These are phyloP conservation scores for Dysidea cf. avara DNA, from an alignment of 37 sponge, comb jelly and placozoan species.

Conservation along the genomic window DNA sequence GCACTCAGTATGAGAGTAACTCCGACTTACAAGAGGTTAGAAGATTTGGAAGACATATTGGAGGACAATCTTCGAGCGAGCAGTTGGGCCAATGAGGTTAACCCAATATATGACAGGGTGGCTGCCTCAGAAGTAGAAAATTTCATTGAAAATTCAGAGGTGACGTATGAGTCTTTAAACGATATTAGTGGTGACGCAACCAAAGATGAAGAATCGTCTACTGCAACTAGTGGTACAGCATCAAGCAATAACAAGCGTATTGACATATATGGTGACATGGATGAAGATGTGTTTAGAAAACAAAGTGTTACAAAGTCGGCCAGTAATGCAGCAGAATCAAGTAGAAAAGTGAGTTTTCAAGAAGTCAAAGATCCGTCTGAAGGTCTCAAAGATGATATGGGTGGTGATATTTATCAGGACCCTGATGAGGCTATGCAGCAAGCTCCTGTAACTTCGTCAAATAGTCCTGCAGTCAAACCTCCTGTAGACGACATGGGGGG, in stretches of 20 bases:
- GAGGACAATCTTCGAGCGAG: constrained; percentile 7
- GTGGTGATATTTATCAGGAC: constrained; percentile 1
- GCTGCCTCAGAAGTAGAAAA: constrained; percentile 35
- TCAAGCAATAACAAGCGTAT: background rate
- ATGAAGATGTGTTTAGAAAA: too few relatives aligned
- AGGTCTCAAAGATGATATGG: too few relatives aligned
- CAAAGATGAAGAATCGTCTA: background rate
- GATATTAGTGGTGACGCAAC: background rate
- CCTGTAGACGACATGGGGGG: background rate
- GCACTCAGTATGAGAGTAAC: background rate
- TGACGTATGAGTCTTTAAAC: constrained; percentile 28
- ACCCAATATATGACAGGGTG: constrained; percentile 45
- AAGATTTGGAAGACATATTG: constrained; percentile 28
- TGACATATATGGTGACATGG: background rate
- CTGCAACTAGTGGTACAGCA: background rate
- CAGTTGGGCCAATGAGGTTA: constrained; percentile 27
- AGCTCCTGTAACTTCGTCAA: background rate
- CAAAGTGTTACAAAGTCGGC: too few relatives aligned
- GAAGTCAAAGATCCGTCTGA: background rate
- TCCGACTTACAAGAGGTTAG: background rate
- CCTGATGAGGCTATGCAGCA: constrained; percentile 1
- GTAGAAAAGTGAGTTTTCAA: background rate
- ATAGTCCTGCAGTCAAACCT: background rate
- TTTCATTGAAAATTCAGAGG: constrained; percentile 17
- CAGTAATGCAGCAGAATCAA: background rate